A percentile compares a stretch with the other conserved stretches of the same genome.
These are phyloP conservation scores for Falco novaeseelandiae DNA, from an alignment of 2,797 vertebrate species.

Conservation along the genomic window DNA sequence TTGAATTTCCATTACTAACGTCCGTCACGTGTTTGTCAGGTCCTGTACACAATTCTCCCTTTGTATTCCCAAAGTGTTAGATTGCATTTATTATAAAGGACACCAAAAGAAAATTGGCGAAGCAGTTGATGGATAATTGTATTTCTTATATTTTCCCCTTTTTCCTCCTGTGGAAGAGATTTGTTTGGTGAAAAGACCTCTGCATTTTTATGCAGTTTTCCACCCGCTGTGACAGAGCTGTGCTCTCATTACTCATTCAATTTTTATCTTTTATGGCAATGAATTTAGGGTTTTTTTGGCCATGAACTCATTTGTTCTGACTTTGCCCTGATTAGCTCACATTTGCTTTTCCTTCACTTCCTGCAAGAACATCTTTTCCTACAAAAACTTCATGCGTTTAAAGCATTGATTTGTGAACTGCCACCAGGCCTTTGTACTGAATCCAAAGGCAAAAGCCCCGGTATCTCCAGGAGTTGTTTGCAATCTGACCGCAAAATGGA, in stretches of 20 bases:
- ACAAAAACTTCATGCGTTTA: not conserved
- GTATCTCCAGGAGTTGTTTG: not conserved
- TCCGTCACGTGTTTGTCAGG: not conserved
- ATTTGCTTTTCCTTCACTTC: conserved; percentile 22
- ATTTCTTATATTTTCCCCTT: not conserved
- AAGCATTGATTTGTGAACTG: conserved; percentile 54
- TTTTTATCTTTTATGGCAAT: conserved; percentile 58
- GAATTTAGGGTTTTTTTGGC: not conserved
- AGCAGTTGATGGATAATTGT: not conserved
- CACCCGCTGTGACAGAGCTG: not conserved
- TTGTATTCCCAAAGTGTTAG: conserved; percentile 25
- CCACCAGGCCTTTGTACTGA: not conserved
- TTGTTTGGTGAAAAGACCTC: not conserved
- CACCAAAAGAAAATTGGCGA: not conserved
- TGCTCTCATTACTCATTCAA: conserved; percentile 6
- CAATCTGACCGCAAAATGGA: not conserved
- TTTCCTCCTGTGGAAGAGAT: not conserved
- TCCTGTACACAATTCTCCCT: not conserved
- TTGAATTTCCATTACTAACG: conserved; percentile 9
- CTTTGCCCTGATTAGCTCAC: conserved; percentile 8
- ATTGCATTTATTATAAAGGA: not conserved
- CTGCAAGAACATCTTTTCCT: conserved; percentile 6
- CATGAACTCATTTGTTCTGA: conserved; percentile 16
- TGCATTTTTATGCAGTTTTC: conserved; percentile 1
- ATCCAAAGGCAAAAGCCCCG: conserved; percentile 14